A percentile compares a stretch with the other conserved stretches of the same genome.
phyloP scores from a whole-genome alignment of 53 echinoderm and acorn worm species.

The Echinarachnius parma region DNA sequence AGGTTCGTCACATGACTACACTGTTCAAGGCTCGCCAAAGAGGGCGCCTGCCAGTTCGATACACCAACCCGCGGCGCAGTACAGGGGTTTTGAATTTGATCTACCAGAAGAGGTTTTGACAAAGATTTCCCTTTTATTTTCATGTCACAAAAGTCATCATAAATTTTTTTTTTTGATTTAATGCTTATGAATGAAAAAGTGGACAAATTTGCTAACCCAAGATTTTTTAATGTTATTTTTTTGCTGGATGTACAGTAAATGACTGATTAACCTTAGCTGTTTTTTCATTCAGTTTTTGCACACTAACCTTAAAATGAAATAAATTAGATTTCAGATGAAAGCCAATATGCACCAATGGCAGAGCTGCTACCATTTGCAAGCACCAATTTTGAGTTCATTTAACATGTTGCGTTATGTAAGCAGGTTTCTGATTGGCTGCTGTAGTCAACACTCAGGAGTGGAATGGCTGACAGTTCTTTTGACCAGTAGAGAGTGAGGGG shows the following conservation, averaged over 20 bases:
- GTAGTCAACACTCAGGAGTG: background rate
- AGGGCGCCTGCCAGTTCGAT: background rate
- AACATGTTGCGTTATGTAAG: conserved; percentile 17
- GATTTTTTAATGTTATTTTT: conserved; percentile 2
- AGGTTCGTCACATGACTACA: conserved; percentile 10
- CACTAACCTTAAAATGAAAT: conserved; percentile 23
- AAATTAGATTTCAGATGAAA: conserved; percentile 10
- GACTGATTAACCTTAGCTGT: background rate
- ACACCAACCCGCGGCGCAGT: conserved; percentile 6
- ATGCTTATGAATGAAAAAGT: background rate
- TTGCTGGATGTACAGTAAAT: background rate
- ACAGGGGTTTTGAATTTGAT: conserved; percentile 1
- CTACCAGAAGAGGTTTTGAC: conserved; percentile 29
- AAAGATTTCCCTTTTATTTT: background rate
- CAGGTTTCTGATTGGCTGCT: conserved; percentile 33
- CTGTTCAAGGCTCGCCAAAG: conserved; percentile 16
- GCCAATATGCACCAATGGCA: conserved; percentile 39
- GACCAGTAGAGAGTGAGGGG: too few relatives aligned
- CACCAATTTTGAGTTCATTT: conserved; percentile 26
- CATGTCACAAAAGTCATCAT: conserved; percentile 5
- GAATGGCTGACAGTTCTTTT: background rate
- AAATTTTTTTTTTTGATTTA: background rate
- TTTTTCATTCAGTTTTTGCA: conserved; percentile 19
- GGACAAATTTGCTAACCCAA: too few relatives aligned
- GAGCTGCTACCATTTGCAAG: conserved; percentile 24